These are phyloP conservation scores for Shargacucullia verbasci DNA, from an alignment of 2,888 invertebrate genomes.

Conservation along the genomic window DNA sequence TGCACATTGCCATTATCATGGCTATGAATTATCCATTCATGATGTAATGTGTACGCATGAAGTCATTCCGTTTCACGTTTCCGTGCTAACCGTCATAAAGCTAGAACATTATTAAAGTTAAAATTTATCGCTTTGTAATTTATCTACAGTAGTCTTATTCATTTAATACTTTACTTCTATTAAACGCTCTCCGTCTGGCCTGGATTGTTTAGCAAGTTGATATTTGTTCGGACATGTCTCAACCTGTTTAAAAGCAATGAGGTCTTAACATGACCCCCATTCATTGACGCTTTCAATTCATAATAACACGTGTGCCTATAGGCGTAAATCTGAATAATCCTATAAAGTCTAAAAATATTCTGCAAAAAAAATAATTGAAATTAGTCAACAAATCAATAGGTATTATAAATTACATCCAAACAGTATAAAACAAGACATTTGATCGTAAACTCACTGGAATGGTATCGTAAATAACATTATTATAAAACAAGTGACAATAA, in stretches of 20 bases:
- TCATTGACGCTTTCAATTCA: not conserved
- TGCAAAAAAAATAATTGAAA: conserved; percentile 8
- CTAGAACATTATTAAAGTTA: conserved; percentile 13
- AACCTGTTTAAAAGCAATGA: conserved; percentile 32
- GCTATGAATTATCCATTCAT: conserved; percentile 50
- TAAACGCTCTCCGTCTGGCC: conserved; percentile 7
- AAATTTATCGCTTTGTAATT: conserved; percentile 1
- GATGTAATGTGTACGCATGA: conserved; percentile 52
- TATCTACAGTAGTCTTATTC: conserved; percentile 1
- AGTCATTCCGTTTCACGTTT: conserved; percentile 47
- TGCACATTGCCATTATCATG: conserved; percentile 47
- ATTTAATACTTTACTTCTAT: conserved; percentile 23
- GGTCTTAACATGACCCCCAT: not conserved
- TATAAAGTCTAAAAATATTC: not conserved
- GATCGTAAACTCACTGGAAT: conserved; percentile 61
- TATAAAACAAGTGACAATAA: conserved; percentile 68
- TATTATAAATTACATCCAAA: conserved; percentile 18
- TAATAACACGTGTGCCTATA: no score
- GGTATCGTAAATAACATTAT: conserved; percentile 64
- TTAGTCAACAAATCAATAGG: conserved; percentile 19
- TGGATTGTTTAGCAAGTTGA: conserved; percentile 23
- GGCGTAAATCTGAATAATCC: not conserved
- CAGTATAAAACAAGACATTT: conserved; percentile 34
- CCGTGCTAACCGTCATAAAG: conserved; percentile 35
- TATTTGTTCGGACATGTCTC: conserved; percentile 37